Evolutionary conservation across 2,113 vertebrate species (phyloP), one percentile per base, ranked within the genome.

Genomic region (Acinonyx jubatus): DNA sequence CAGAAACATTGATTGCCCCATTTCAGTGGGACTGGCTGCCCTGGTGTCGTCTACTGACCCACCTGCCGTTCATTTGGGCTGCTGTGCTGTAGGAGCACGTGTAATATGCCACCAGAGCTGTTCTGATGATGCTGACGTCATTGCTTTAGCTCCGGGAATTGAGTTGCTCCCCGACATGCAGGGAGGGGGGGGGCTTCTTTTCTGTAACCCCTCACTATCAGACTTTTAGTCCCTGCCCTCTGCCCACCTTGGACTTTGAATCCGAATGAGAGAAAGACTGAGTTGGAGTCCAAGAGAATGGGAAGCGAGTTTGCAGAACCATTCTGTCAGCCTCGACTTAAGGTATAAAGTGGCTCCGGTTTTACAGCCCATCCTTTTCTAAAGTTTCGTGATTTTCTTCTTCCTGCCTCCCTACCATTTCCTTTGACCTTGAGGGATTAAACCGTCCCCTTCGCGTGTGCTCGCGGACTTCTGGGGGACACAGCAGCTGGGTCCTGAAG

Each of bases 41-140:
- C 68, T 19, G 25, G 21, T 9, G 45, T 55, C 15, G 2, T 52
- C 29, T 74, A 41, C 89, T 88, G n/a, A 21, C 29, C 57, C 29
- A 16, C 23, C 31, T 33, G 63, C 27, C 8, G 0, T 66, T 48
- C 11, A 0, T 27, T 12, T 23, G 74, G 61, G 31, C 57, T 61
- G n/a, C 86, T 52, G 63, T 27, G 12, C 33, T 36, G 27, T 21
- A 10, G 50, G 41, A 36, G 36, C 81, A 23, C 71, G 55, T 16
- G 52, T 69, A n/a, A 7, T 84, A 87, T 52, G 80, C 36, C 36
- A 3, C 36, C n/a, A 3, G 50, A 18, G 18, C 61, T 9, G 7
- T 5, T 68, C 1, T 5, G 52, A 45, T 0, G 2, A 7, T 21
- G 52, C 85, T 27, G 25, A 38, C 3, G 36, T n/a, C 69, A 19